Evolutionary conservation across 1,140 invertebrate genomes (phyloP), one percentile per base, ranked within the genome.

Genomic region (Meloidogyne exigua): DNA sequence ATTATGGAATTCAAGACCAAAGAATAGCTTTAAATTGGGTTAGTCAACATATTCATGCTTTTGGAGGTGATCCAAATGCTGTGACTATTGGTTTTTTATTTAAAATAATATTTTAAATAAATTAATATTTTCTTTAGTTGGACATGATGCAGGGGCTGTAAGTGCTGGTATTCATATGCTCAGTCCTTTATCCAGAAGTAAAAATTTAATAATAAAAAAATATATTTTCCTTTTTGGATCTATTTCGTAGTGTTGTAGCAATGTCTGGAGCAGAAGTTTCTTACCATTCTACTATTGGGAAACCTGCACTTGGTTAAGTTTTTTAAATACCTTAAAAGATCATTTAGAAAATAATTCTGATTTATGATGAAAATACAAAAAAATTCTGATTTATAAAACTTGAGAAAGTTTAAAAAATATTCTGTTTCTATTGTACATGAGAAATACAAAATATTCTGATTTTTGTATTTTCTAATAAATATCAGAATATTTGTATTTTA

Each of bases 1-100:
- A 91, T 80, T 85, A 85, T 74, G 90, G 90, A 13, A 84, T 91
- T 21, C 88, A 93, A 92, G 95, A 98, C 89, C 94, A 96, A 89
- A 91, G 92, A 0, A 80, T 95, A 83, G 95, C 94, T 1, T 92
- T 97, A 21, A 62, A 72, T 25, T 87, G 88, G 85, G 80, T 89
- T 26, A 76, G 81, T 57, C 75, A 88, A 21, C 86, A 89, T 72
- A 87, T 89, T 62, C 66, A 68, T 7, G 49, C 76, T 26, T 89
- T 89, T 72, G 88, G 88, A 4, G 88, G 88, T 10, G 85, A 89
- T 70, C 81, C 87, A 7, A 91, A 94, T 81, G 80, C 80, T 5
- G 84, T 91, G 0, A 91, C 90, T 11, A 80, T 91, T 25, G 66
- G 72, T 73, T 15, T 32, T n/a, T 28, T 42, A 26, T 10, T 18